These are phyloP conservation scores for Papilio machaon DNA, from an alignment of 1,140 invertebrate species.

Conservation along the genomic window DNA sequence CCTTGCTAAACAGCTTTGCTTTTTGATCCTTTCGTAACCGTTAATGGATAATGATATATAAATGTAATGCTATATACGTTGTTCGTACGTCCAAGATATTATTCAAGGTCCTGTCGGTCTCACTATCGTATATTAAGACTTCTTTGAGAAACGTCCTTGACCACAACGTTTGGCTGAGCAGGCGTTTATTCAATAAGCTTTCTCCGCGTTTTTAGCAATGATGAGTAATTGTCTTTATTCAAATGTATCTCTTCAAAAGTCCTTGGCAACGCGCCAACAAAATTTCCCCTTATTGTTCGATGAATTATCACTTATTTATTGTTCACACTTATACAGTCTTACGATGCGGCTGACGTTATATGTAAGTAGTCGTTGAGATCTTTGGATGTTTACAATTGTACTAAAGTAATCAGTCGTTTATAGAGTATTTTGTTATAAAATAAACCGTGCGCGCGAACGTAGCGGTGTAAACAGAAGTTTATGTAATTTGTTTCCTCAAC, in stretches of 20 bases:
- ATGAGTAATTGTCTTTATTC: constrained; percentile 58
- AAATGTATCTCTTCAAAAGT: constrained; percentile 51
- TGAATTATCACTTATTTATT: constrained; percentile 43
- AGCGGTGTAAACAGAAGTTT: constrained; percentile 53
- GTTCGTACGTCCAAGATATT: not conserved
- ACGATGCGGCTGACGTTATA: constrained; percentile 5
- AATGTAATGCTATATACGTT: not conserved
- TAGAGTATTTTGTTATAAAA: constrained; percentile 36
- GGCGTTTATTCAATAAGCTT: constrained; percentile 15
- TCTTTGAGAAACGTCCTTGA: not conserved
- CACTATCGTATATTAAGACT: not conserved
- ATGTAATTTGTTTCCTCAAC: constrained; percentile 64
- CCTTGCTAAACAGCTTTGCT: constrained; percentile 10
- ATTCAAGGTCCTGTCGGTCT: not conserved
- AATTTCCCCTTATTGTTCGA: constrained; percentile 60
- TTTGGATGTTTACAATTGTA: constrained; percentile 41
- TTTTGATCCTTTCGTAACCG: not conserved
- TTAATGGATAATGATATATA: not conserved
- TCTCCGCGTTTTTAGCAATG: constrained; percentile 35
- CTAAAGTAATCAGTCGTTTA: constrained; percentile 35
- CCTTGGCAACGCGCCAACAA: constrained; percentile 56
- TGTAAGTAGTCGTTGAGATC: constrained; percentile 42
- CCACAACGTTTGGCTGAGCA: not conserved
- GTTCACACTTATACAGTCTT: constrained; percentile 38
- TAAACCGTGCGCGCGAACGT: constrained; percentile 30